Percentiles rank a stretch among this genome's conserved stretches.
Evolutionary conservation across 2,888 invertebrate species (phyloP).

Genomic region (Tipula lateralis): DNA sequence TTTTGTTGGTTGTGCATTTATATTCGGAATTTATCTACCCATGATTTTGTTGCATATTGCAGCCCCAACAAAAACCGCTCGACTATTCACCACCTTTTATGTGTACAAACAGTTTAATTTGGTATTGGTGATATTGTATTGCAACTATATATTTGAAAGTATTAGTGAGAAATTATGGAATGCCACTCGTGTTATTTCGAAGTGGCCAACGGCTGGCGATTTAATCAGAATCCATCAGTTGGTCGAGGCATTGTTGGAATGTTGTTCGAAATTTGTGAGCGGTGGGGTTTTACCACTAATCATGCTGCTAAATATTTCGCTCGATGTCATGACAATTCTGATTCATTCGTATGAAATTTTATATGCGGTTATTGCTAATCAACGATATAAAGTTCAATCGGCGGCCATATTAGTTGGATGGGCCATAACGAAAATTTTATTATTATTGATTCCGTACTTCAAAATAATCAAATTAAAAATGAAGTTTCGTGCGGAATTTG

Average conservation of each 20-base stretch:
- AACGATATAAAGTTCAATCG: not conserved
- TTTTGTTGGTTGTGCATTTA: not conserved
- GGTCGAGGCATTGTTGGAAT: not conserved
- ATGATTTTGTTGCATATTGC: not conserved
- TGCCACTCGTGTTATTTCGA: not conserved
- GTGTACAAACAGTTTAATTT: not conserved
- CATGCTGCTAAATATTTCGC: not conserved
- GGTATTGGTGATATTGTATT: not conserved
- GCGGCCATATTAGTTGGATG: not conserved
- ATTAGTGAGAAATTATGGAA: not conserved
- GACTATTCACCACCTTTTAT: not conserved
- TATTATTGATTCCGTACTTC: not conserved
- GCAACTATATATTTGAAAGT: not conserved
- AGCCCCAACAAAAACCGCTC: not conserved
- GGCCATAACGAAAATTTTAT: not conserved
- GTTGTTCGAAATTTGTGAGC: not conserved
- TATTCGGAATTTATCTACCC: not conserved
- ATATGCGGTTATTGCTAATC: not conserved
- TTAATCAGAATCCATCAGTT: not conserved
- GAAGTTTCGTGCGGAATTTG: not conserved
- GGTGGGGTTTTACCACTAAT: not conserved
- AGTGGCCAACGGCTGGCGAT: not conserved
- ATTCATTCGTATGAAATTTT: not conserved
- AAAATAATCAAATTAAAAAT: not conserved
- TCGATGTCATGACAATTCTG: not conserved